Percentiles rank a stretch among this genome's conserved stretches.
Conservation (phyloP, 1,140 invertebrate species). For the Drosophila seguyi region DNA sequence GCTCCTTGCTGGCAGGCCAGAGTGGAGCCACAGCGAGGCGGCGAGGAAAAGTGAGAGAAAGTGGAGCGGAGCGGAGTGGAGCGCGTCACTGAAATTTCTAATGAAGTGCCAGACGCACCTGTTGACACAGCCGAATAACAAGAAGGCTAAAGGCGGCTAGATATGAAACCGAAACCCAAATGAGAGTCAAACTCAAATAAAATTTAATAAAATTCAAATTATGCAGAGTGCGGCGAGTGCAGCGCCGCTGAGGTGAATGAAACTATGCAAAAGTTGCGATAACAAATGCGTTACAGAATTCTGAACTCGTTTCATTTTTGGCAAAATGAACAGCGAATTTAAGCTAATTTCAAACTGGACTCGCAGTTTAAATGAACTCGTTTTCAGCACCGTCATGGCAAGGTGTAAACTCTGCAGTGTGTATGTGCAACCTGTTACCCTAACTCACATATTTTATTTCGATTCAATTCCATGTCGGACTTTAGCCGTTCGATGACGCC, state of each 20-base stretch:
- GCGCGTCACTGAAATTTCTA: conserved; percentile 50
- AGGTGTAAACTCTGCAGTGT: not conserved
- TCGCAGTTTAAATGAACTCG: conserved; percentile 13
- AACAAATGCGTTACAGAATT: conserved; percentile 42
- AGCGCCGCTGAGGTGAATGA: conserved; percentile 21
- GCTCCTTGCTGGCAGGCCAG: conserved; percentile 33
- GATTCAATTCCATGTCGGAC: not conserved
- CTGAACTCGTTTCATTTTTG: conserved; percentile 15
- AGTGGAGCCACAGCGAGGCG: not conserved
- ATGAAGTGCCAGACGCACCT: conserved; percentile 76
- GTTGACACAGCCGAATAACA: conserved; percentile 61
- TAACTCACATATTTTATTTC: conserved; percentile 2
- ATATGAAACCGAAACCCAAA: conserved; percentile 33
- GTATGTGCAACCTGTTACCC: conserved; percentile 9
- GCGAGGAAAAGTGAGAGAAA: not conserved
- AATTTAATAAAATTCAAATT: conserved; percentile 71
- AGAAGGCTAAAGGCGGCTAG: conserved; percentile 16
- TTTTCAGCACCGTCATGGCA: conserved; percentile 8
- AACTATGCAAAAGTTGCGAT: conserved; percentile 43
- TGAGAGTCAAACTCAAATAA: conserved; percentile 57
- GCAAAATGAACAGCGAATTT: conserved; percentile 15
- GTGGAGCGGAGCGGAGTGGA: conserved; percentile 8
- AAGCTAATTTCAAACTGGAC: conserved; percentile 12
- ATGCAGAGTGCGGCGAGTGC: conserved; percentile 1
- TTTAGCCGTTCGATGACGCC: conserved; percentile 6